Evolutionary conservation across 2,113 vertebrate species (phyloP), one percentile per base, ranked within the genome.

Genomic region (Solea solea): DNA sequence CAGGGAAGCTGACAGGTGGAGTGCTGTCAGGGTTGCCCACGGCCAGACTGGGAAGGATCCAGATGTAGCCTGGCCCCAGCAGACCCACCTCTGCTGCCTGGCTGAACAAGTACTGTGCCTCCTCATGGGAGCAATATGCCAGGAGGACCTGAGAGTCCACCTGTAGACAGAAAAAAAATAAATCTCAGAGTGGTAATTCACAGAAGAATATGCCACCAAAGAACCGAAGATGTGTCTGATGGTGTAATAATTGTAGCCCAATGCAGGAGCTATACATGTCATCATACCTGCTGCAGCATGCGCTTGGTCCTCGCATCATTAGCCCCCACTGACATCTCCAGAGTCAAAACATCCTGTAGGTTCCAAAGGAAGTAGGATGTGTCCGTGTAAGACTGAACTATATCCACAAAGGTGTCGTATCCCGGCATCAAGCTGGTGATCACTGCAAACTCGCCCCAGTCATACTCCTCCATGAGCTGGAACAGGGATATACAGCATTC

Each of bases 381-480:
- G 13, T 98, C 98, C 0, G 95, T 96, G 86, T 95, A 96, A 56
- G 96, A 93, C 82, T 93, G 91, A 65, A 99, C 95, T 63, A 95
- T 89, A 1, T 97, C 94, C 78, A 99, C 93, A 79, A 99, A 99
- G 69, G 95, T 94, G 79, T 94, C 94, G 50, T 99, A 95, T 61
- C 98, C 98, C 0, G 98, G 97, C 79, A 97, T 94, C 86, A 97
- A 89, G 82, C 97, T 99, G 92, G 97, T 99, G 90, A 99, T 95
- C 64, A 99, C 94, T 0, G 96, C 94, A 34, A 98, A 99, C 73
- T 95, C 95, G 41, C 95, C 93, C 96, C 97, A 98, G 91, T 95
- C 95, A 2, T 99, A 99, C 81, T 99, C 98, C 90, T 99, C 97
- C 94, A 99, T 86, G 53, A 99, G 93, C 93, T 99, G 95, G 90